Conservation (phyloP, 2,888 invertebrate species). For the Hirtodrosophila confusa region DNA sequence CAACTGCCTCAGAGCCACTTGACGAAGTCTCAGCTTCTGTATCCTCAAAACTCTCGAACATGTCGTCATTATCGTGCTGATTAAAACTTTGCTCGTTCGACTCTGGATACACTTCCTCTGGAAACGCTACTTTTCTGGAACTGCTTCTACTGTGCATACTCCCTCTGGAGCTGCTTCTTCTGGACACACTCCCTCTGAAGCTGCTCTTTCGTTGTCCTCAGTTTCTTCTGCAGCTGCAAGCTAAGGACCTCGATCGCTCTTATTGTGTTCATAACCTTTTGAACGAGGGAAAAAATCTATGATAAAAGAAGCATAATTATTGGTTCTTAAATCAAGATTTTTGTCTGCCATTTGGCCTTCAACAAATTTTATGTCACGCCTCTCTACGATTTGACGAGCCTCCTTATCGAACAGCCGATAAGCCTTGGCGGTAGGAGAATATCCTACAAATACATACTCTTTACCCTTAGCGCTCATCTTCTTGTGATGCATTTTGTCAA, state of each 20-base stretch:
- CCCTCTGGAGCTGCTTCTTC: background rate
- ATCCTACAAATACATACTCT: no score
- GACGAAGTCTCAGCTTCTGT: background rate
- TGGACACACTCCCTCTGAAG: constrained; percentile 4
- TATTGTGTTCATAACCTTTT: background rate
- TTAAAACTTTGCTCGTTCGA: no score
- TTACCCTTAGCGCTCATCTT: no score
- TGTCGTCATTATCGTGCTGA: no score
- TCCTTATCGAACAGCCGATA: background rate
- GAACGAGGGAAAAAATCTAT: background rate
- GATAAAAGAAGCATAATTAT: background rate
- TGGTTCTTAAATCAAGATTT: background rate
- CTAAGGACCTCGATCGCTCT: background rate
- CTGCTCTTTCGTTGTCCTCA: no score
- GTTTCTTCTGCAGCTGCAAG: background rate
- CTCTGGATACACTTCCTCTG: no score
- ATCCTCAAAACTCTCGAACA: background rate
- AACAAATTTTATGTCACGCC: background rate
- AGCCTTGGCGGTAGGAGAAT: no score
- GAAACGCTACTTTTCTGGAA: no score
- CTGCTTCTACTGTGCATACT: background rate
- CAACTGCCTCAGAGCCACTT: background rate
- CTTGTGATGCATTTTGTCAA: background rate
- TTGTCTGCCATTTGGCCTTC: background rate
- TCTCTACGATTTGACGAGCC: background rate